Evolutionary conservation across 1,140 invertebrate genomes (phyloP).

Genomic region (Schlechtendalia chinensis): DNA sequence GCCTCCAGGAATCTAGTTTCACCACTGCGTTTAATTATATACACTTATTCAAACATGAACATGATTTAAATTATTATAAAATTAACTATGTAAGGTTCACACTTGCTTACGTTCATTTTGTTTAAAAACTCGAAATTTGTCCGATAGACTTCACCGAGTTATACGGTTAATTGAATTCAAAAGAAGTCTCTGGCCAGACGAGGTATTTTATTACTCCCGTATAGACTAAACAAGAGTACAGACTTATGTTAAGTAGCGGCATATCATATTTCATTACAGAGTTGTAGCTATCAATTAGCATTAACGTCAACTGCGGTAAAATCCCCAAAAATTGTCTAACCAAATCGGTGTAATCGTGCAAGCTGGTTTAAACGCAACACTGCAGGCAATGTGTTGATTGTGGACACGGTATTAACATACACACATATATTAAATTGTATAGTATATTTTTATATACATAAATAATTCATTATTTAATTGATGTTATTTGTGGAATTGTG

Average conservation of each 20-base stretch:
- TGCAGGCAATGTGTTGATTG: not conserved
- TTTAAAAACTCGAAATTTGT: constrained; percentile 19
- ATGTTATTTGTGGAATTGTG: not conserved
- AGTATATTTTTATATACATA: no score
- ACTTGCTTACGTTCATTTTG: not conserved
- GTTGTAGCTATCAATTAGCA: constrained; percentile 42
- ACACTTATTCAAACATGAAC: not conserved
- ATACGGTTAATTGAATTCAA: constrained; percentile 45
- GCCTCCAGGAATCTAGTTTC: no score
- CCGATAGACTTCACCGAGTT: constrained; percentile 26
- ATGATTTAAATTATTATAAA: not conserved
- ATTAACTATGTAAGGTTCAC: not conserved
- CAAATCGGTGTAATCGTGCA: constrained; percentile 37
- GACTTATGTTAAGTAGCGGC: constrained; percentile 45
- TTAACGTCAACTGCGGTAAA: constrained; percentile 43
- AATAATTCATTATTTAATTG: constrained; percentile 24
- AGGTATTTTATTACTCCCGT: constrained; percentile 37
- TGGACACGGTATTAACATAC: not conserved
- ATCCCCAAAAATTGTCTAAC: constrained; percentile 39
- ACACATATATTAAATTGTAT: not conserved
- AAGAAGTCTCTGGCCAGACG: constrained; percentile 26
- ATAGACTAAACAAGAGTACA: constrained; percentile 7
- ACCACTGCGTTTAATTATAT: not conserved
- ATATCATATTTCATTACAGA: constrained; percentile 38
- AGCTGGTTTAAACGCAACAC: constrained; percentile 5